Conservation (phyloP, 2,113 vertebrate species). For the Cephalopterus ornatus region DNA sequence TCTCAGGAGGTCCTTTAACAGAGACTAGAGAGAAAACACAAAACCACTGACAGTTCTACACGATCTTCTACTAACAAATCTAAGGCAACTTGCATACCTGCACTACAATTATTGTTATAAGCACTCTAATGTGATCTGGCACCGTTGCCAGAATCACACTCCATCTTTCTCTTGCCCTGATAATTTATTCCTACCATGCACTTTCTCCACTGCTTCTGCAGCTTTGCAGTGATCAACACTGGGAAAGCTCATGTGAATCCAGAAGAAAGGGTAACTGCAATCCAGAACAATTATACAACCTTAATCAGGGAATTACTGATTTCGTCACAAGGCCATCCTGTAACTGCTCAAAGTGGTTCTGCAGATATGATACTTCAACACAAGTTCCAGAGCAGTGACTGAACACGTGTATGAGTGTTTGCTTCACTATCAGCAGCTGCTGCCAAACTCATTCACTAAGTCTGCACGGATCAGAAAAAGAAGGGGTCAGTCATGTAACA, state of each 20-base stretch:
- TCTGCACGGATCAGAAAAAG: neutral
- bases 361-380: neutral
- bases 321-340: neutral
- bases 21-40: neutral
- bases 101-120: neutral
- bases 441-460: neutral
- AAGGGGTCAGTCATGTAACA: neutral
- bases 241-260: neutral
- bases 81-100: neutral
- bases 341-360: neutral
- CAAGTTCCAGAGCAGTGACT: neutral
- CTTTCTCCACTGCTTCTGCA: neutral
- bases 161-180: neutral
- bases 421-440: neutral
- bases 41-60: neutral
- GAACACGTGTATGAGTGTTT: fast-evolving
- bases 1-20: neutral
- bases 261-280: neutral
- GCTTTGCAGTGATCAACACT: neutral
- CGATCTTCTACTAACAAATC: neutral
- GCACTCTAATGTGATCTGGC: neutral
- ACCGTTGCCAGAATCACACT: neutral
- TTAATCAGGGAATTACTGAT: neutral
- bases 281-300: neutral
- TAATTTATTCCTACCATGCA: neutral